Percentiles rank a stretch among this genome's conserved stretches.
These are phyloP conservation scores for Pungitius pungitius DNA, from an alignment of 2,113 vertebrate species.

Conservation along the genomic window DNA sequence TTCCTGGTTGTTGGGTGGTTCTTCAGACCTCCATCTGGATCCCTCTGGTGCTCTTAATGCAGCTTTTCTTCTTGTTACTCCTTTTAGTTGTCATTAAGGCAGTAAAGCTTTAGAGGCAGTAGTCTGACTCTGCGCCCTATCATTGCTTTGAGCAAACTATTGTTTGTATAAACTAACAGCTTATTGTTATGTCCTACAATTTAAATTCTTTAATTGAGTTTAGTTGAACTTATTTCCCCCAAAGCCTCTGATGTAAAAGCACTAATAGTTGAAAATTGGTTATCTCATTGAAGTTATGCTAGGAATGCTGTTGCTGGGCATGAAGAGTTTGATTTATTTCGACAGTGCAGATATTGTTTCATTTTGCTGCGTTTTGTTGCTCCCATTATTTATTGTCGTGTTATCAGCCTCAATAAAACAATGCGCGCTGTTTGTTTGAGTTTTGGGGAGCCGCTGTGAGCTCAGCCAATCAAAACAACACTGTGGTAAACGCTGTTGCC, in stretches of 20 bases:
- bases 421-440: slow-evolving; percentile 28
- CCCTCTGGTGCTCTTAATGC: background rate
- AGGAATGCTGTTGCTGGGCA: background rate
- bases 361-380: background rate
- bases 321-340: background rate
- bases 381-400: slow-evolving; percentile 6
- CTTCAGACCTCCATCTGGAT: background rate
- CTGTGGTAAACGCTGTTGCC: slow-evolving; percentile 25
- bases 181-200: background rate
- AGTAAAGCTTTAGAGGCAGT: background rate
- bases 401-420: slow-evolving; percentile 11
- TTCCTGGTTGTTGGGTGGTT: background rate
- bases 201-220: background rate
- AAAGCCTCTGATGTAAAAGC: background rate
- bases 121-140: background rate
- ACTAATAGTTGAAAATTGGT: background rate
- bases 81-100: background rate
- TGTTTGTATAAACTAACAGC: background rate
- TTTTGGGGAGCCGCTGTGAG: slow-evolving; percentile 4
- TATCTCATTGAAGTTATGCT: background rate
- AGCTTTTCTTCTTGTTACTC: background rate
- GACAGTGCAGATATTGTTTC: background rate
- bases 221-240: background rate
- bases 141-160: background rate
- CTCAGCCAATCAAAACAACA: slow-evolving; percentile 30